phyloP scores from a whole-genome alignment of 2,113 vertebrate genomes.

The Dasypus novemcinctus region DNA sequence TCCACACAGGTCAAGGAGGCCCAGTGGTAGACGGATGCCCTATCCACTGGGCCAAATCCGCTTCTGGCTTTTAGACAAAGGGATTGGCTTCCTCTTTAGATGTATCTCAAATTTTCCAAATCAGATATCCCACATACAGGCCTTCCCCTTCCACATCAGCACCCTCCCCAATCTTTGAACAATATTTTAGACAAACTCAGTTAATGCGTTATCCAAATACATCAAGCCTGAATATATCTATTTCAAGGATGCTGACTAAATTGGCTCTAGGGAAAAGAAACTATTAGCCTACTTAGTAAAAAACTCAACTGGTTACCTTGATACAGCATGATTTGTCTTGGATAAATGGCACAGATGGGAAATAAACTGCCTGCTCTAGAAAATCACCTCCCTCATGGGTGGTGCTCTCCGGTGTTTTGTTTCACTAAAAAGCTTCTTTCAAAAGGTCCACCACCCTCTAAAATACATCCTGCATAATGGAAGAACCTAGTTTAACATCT shows the following conservation, averaged over 20 bases:
- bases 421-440: neutral
- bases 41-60: too few species aligned
- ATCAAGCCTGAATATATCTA: conserved; percentile 26
- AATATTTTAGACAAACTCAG: neutral
- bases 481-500: neutral
- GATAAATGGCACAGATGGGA: conserved; percentile 41
- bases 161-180: neutral
- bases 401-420: too few species aligned
- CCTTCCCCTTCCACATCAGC: neutral
- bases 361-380: conserved; percentile 44
- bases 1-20: too few species aligned
- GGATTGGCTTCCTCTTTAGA: neutral
- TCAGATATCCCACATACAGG: neutral
- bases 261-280: conserved; percentile 48
- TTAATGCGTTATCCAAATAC: neutral
- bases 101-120: neutral
- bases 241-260: conserved; percentile 53
- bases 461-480: neutral
- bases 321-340: neutral
- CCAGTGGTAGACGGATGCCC: too few species aligned
- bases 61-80: neutral
- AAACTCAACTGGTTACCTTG: neutral
- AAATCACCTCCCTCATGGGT: neutral
- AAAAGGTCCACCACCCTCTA: neutral
- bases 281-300: conserved; percentile 10